Conservation (phyloP, 2,888 invertebrate species). For the Phragmatobia fuliginosa region DNA sequence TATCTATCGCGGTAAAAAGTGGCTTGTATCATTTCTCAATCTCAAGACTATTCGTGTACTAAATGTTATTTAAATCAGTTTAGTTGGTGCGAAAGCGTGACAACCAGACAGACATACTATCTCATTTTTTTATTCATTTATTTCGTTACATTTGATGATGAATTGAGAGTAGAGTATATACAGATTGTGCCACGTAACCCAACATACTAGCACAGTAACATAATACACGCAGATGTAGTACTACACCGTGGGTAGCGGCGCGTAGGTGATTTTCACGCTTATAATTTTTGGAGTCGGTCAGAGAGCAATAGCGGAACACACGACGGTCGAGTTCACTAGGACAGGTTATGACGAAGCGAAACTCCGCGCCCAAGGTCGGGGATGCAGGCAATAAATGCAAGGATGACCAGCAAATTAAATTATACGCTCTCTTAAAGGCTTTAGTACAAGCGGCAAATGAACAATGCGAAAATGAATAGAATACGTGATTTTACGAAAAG, state of each 20-base stretch:
- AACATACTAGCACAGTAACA: conserved; percentile 18
- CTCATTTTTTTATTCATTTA: no score
- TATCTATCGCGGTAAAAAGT: no score
- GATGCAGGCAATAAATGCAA: conserved; percentile 55
- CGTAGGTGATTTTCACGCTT: conserved; percentile 74
- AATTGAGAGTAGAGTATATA: background rate
- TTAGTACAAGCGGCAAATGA: background rate
- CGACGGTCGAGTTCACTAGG: conserved; percentile 55
- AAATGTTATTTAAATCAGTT: no score
- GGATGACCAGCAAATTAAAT: conserved; percentile 33
- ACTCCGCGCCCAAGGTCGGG: conserved; percentile 52
- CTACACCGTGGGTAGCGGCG: conserved; percentile 55
- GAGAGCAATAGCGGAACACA: conserved; percentile 62
- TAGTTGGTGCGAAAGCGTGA: no score
- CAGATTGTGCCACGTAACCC: background rate
- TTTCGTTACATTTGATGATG: background rate
- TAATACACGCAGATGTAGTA: conserved; percentile 43
- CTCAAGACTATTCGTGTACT: no score
- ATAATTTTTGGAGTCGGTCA: conserved; percentile 62
- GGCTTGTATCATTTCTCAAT: no score
- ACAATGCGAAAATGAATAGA: no score
- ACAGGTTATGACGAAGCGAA: conserved; percentile 50
- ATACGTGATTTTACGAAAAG: no score
- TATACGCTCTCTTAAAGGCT: conserved; percentile 8
- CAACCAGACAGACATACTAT: no score